Evolutionary conservation across 2,113 vertebrate species (phyloP).

Genomic region (Barbus barbus): DNA sequence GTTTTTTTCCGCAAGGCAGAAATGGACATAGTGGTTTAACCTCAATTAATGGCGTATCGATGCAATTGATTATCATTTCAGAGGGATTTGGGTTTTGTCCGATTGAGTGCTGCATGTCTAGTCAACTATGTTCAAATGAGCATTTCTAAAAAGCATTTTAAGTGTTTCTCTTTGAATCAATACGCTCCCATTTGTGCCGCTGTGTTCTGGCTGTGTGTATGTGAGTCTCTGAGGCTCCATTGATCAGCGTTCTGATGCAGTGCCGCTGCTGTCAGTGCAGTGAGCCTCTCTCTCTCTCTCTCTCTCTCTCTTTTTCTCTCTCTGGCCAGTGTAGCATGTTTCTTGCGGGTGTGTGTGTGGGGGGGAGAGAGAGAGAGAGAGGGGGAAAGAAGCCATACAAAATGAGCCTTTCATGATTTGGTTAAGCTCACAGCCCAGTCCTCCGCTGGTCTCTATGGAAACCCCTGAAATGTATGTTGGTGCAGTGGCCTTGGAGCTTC

Average conservation of each 20-base stretch:
- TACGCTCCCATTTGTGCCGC: slow-evolving; percentile 36
- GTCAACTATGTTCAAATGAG: slow-evolving; percentile 16
- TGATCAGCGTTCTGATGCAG: slow-evolving; percentile 38
- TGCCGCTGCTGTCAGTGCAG: slow-evolving; percentile 15
- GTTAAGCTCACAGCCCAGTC: slow-evolving; percentile 60
- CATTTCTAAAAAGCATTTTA: neutral
- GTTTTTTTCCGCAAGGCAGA: neutral
- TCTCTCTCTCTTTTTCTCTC: slow-evolving; percentile 3
- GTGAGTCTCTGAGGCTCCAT: slow-evolving; percentile 22
- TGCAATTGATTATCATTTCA: slow-evolving; percentile 29
- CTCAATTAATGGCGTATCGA: slow-evolving; percentile 19
- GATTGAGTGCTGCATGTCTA: neutral
- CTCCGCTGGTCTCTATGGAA: slow-evolving; percentile 78
- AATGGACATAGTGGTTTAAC: slow-evolving; percentile 12
- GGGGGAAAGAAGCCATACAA: slow-evolving; percentile 58
- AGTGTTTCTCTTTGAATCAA: slow-evolving; percentile 37
- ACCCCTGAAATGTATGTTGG: slow-evolving; percentile 71
- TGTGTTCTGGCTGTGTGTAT: slow-evolving; percentile 20
- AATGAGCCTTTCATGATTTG: slow-evolving; percentile 68
- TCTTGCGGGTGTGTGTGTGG: slow-evolving; percentile 43
- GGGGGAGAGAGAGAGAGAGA: slow-evolving; percentile 21
- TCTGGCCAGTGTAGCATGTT: slow-evolving; percentile 1
- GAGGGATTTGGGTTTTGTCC: neutral
- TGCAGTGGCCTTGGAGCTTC: slow-evolving; percentile 65
- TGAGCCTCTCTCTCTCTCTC: slow-evolving; percentile 15